Base-by-base conservation (phyloP, 2,113 vertebrate genomes). In the Datnioides undecimradiatus region DNA sequence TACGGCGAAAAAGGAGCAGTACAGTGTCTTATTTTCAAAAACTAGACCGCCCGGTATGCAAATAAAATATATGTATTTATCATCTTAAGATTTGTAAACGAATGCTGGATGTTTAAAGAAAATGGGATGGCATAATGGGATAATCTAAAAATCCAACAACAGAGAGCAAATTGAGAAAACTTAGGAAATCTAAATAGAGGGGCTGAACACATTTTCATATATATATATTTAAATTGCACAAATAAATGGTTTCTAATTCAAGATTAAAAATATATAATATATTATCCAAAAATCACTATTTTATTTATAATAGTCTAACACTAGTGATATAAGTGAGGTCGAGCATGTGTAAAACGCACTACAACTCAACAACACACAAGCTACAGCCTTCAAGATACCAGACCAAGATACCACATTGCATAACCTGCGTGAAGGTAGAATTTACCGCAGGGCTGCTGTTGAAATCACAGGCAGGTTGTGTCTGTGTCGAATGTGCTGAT, bases 401-500 rank as follows among this genome's bases (percentile, higher is more conserved):
- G n/a, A n/a, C n/a, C n/a, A n/a, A n/a, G n/a, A n/a, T n/a, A n/a
- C n/a, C n/a, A 54, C 6, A 14, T 31, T 31, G 40, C 7, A 31
- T 51, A 63, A 71, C n/a, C 19, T 16, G 7, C 7, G 3, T n/a
- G 5, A 12, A 16, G 14, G 3, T 2, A n/a, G 1, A 8, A 25
- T 23, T 43, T 6, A 16, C 21, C 8, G 33, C 41, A 10, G 51
- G 11, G 3, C 25, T 41, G 34, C 14, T 14, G 25, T 0, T 11
- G 7, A 14, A n/a, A n/a, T n/a, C 13, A 23, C 4, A 9, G 21
- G 34, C 38, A 27, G 33, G 5, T 29, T 23, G 14, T 33, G 17
- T 8, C 54, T 65, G 33, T 69, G 41, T 51, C 54, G 75, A 87
- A 89, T 73, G 31, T 88, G 79, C 69, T 58, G 33, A 69, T 12